phyloP scores from a whole-genome alignment of 2,113 vertebrate genomes.

The Stomatorhinus ivindoensis region DNA sequence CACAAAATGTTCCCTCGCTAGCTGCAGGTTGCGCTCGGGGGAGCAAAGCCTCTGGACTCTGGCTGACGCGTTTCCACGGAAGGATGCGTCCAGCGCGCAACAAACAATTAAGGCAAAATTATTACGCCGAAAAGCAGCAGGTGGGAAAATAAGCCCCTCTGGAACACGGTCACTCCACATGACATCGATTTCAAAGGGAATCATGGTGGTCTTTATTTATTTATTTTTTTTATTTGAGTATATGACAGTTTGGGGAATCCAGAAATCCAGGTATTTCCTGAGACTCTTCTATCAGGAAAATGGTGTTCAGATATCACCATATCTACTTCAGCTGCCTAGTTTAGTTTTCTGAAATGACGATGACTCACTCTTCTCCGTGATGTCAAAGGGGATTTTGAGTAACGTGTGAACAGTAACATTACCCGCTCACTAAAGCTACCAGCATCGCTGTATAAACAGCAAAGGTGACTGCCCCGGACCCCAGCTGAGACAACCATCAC shows the following conservation, averaged over 20 bases:
- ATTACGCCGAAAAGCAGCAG: neutral
- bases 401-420: slow-evolving; percentile 13
- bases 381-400: neutral
- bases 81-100: neutral
- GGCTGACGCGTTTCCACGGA: neutral
- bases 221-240: no score
- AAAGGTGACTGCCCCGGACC: slow-evolving; percentile 51
- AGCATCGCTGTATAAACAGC: slow-evolving; percentile 30
- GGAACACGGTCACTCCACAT: neutral
- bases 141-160: slow-evolving; percentile 32
- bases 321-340: neutral
- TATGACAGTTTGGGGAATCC: neutral
- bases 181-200: slow-evolving; percentile 19
- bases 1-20: slow-evolving; percentile 3
- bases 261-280: neutral
- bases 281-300: neutral
- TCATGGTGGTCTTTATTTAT: slow-evolving; percentile 19
- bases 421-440: slow-evolving; percentile 7
- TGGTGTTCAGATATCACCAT: neutral
- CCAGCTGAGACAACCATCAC: slow-evolving; percentile 35
- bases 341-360: neutral
- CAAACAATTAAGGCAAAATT: neutral
- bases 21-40: neutral
- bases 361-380: neutral
- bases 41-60: neutral